These are phyloP conservation scores for Guaruba guarouba DNA, from an alignment of 2,113 vertebrate species.

Conservation along the genomic window DNA sequence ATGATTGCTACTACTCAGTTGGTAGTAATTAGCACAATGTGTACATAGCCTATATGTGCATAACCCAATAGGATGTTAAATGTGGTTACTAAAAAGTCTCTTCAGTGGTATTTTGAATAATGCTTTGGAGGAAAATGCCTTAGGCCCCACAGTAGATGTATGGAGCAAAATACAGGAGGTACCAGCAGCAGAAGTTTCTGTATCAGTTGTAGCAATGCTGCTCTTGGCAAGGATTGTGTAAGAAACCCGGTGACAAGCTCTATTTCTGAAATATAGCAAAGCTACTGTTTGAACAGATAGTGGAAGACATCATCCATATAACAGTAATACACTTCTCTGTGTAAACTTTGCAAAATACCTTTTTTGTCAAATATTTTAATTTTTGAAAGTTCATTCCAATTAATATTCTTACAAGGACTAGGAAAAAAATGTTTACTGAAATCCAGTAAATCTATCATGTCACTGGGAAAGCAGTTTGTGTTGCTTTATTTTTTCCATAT, in stretches of 20 bases:
- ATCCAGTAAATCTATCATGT: not conserved
- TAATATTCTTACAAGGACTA: not conserved
- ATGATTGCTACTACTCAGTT: not conserved
- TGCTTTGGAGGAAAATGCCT: not conserved
- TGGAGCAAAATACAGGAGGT: not conserved
- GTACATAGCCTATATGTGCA: not conserved
- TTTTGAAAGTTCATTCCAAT: not conserved
- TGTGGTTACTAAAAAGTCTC: not conserved
- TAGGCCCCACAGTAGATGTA: not conserved
- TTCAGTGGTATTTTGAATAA: not conserved
- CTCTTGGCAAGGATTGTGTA: not conserved
- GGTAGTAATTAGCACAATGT: not conserved
- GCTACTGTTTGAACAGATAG: not conserved
- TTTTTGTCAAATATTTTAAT: not conserved
- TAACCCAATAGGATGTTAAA: not conserved
- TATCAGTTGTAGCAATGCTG: not conserved
- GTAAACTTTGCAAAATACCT: not conserved
- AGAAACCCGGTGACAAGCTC: not conserved
- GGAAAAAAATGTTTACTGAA: not conserved
- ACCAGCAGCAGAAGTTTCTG: not conserved
- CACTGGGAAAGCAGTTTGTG: not conserved
- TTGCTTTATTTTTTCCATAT: not conserved
- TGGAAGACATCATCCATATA: not conserved
- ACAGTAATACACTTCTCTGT: not conserved
- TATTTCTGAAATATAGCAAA: not conserved